Evolutionary conservation across 1,140 invertebrate genomes (phyloP).

Genomic region (Drosophila asahinai): DNA sequence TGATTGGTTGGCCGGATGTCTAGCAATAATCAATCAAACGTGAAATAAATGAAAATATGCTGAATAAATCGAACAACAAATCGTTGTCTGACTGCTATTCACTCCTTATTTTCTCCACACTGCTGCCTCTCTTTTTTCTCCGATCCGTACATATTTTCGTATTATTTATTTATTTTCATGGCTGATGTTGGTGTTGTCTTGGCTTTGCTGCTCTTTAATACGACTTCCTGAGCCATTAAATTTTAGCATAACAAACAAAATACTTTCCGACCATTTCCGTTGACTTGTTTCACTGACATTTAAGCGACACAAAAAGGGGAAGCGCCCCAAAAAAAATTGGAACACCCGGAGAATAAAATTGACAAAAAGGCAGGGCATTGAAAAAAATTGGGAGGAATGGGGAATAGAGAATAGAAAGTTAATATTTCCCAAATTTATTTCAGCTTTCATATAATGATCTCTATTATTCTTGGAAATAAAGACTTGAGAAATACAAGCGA

Average conservation of each 20-base stretch:
- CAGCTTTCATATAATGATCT: too few relatives aligned
- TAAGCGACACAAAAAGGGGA: constrained; percentile 47
- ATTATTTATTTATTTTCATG: constrained; percentile 27
- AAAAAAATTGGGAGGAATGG: background rate
- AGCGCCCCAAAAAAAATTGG: constrained; percentile 2
- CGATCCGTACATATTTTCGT: constrained; percentile 13
- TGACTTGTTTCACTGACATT: constrained; percentile 78
- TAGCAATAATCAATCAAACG: constrained; percentile 78
- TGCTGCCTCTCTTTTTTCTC: constrained; percentile 1
- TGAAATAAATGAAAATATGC: constrained; percentile 76
- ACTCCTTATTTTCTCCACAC: constrained; percentile 18
- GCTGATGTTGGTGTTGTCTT: constrained; percentile 27
- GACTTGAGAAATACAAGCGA: too few relatives aligned
- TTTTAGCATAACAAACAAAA: constrained; percentile 83
- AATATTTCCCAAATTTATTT: too few relatives aligned
- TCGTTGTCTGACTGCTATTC: constrained; percentile 32
- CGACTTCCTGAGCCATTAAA: constrained; percentile 79
- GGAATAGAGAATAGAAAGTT: too few relatives aligned
- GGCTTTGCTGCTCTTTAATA: constrained; percentile 65
- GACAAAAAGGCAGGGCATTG: too few relatives aligned
- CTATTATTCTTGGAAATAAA: too few relatives aligned
- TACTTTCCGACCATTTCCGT: constrained; percentile 80
- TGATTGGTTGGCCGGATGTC: constrained; percentile 18
- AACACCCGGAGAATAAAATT: background rate
- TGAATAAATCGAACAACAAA: constrained; percentile 53